Conservation (phyloP, 2,113 vertebrate genomes). For the Numenius arquata region DNA sequence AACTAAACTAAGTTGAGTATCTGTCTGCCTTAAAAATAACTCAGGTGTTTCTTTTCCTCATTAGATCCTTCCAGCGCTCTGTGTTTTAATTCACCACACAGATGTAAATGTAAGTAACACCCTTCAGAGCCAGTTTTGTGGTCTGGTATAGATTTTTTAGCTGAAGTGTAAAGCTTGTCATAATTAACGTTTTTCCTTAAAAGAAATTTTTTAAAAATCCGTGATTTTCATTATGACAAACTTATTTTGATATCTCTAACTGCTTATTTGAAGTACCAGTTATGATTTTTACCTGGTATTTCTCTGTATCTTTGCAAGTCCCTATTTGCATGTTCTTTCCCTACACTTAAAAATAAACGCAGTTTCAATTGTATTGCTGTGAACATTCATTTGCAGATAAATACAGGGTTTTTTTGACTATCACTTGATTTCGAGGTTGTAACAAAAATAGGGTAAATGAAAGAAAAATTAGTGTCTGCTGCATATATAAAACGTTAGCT, state of each 20-base stretch:
- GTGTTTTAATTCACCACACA: constrained; percentile 96
- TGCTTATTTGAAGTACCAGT: not conserved
- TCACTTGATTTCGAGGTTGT: not conserved
- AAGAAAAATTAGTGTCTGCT: not conserved
- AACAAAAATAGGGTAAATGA: not conserved
- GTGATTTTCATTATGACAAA: fast-evolving
- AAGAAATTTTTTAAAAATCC: not conserved
- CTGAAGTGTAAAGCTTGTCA: not conserved
- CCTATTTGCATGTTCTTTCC: not conserved
- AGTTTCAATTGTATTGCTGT: not conserved
- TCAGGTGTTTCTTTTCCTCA: not conserved
- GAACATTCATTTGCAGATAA: not conserved
- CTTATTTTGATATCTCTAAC: not conserved
- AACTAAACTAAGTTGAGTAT: not conserved
- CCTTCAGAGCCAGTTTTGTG: not conserved
- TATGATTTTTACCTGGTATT: not conserved
- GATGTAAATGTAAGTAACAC: constrained; percentile 95
- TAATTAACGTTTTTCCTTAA: not conserved
- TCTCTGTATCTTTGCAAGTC: not conserved
- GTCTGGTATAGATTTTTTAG: not conserved
- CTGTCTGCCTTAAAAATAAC: not conserved
- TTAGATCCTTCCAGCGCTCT: constrained; percentile 96
- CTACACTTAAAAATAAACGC: not conserved
- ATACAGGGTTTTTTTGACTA: not conserved
- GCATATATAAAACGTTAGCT: not conserved